A percentile compares a stretch with the other conserved stretches of the same genome.
Conservation (phyloP, 1,140 invertebrate genomes). For the Heliconius congener region DNA sequence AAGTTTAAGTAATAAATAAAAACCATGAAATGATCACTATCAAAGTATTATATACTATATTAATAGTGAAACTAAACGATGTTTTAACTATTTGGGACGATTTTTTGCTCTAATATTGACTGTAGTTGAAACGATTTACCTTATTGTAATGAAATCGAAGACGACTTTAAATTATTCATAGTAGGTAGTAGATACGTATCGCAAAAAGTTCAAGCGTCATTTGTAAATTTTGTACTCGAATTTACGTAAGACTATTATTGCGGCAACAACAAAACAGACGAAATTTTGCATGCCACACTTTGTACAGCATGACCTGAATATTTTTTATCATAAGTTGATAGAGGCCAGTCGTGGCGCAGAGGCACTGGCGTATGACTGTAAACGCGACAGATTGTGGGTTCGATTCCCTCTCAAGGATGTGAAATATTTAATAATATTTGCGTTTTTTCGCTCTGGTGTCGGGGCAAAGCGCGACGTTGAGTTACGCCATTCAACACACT, state of each 20-base stretch:
- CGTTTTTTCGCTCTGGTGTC: too few relatives aligned
- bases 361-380: too few relatives aligned
- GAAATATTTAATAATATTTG: too few relatives aligned
- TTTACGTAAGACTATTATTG: not conserved
- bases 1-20: constrained; percentile 25
- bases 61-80: not conserved
- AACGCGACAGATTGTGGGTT: too few relatives aligned
- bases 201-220: not conserved
- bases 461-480: too few relatives aligned
- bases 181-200: too few relatives aligned
- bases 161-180: not conserved
- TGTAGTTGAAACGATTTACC: not conserved
- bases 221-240: not conserved
- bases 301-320: not conserved
- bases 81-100: not conserved
- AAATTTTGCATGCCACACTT: not conserved
- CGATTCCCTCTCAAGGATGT: too few relatives aligned
- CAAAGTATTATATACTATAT: not conserved
- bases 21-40: constrained; percentile 18
- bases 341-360: not conserved
- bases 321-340: not conserved
- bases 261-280: not conserved
- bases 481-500: too few relatives aligned
- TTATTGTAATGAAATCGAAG: not conserved
- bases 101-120: not conserved